Percentiles rank a stretch among this genome's conserved stretches.
Conservation (phyloP, 1,140 invertebrate genomes). For the Copidosoma floridanum region DNA sequence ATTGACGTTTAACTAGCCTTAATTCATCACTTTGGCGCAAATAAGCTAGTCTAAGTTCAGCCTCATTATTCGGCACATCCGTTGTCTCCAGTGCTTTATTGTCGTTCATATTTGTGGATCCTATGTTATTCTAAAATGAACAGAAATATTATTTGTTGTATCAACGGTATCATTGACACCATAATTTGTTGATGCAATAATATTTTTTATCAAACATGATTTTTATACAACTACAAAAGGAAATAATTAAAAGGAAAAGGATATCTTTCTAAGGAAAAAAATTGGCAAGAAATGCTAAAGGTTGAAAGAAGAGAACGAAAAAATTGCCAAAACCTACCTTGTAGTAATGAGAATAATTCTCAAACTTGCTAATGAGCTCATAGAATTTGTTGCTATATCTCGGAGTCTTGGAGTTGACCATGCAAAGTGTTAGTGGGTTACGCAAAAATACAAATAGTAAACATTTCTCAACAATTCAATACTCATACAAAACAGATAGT, state of each 20-base stretch:
- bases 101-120: slow-evolving; percentile 41
- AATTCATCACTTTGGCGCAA: slow-evolving; percentile 77
- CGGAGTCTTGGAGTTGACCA: slow-evolving; percentile 46
- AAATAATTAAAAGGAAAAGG: neutral
- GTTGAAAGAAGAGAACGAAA: slow-evolving; percentile 25
- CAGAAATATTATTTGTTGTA: no score
- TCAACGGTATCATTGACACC: no score
- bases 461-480: no score
- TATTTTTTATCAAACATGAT: no score
- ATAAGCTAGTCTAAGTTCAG: slow-evolving; percentile 71
- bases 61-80: slow-evolving; percentile 51
- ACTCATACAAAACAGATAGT: no score
- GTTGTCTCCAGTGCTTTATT: slow-evolving; percentile 48
- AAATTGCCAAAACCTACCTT: slow-evolving; percentile 39
- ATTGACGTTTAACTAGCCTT: slow-evolving; percentile 69
- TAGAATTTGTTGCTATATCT: slow-evolving; percentile 49
- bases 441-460: no score
- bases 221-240: no score
- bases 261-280: neutral
- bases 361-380: slow-evolving; percentile 50
- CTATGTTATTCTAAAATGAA: slow-evolving; percentile 49
- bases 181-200: no score
- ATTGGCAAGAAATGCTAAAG: slow-evolving; percentile 24
- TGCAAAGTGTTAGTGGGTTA: slow-evolving; percentile 51
- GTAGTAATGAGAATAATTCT: slow-evolving; percentile 37